A percentile compares a stretch with the other conserved stretches of the same genome.
Evolutionary conservation across 1,140 invertebrate species (phyloP).

Genomic region (Vanessa tameamea): DNA sequence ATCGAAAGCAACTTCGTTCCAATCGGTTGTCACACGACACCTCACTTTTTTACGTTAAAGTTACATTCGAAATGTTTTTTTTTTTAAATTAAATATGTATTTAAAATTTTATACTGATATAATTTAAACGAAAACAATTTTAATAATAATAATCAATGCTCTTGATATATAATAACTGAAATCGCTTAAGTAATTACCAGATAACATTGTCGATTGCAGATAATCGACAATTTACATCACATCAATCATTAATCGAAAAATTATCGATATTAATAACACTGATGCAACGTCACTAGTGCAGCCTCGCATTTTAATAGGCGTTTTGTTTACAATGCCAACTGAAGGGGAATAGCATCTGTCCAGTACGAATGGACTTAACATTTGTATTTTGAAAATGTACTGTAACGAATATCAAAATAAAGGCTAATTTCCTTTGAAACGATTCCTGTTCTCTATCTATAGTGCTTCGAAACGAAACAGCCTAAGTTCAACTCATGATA

Average conservation of each 20-base stretch:
- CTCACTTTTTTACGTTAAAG: no score
- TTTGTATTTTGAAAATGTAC: constrained; percentile 37
- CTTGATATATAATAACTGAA: background rate
- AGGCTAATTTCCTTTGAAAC: constrained; percentile 30
- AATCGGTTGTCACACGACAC: no score
- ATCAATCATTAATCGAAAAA: constrained; percentile 3
- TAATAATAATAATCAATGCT: background rate
- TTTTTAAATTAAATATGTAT: no score
- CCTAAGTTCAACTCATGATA: constrained; percentile 22
- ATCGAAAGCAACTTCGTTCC: no score
- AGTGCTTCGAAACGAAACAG: constrained; percentile 12
- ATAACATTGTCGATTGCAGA: background rate
- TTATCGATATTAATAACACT: constrained; percentile 3
- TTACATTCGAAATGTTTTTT: no score
- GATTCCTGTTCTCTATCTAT: background rate
- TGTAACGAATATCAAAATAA: constrained; percentile 30
- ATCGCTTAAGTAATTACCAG: background rate
- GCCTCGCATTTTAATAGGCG: constrained; percentile 72
- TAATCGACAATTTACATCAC: background rate
- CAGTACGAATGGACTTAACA: constrained; percentile 39
- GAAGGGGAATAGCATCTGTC: constrained; percentile 58
- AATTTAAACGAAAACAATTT: background rate
- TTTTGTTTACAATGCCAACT: constrained; percentile 76
- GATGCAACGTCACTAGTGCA: constrained; percentile 45
- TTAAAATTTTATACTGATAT: no score